Conservation (phyloP, 2,888 invertebrate species). For the Scaptodrosophila latifasciaeformis region DNA sequence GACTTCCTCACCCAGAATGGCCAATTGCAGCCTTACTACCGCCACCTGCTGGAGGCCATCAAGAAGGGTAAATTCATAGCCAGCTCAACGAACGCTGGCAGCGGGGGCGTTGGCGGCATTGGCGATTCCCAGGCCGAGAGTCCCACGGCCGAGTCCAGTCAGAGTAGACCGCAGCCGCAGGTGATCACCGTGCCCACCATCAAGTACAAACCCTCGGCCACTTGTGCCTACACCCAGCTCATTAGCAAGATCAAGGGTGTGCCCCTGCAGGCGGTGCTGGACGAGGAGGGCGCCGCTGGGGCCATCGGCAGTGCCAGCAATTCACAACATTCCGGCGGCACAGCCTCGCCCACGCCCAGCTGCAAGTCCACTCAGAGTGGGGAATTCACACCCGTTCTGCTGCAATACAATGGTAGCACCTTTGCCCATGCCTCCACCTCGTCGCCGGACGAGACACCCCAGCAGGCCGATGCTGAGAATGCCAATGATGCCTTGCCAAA, state of each 20-base stretch:
- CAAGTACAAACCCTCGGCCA: constrained; percentile 87
- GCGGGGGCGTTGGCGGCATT: too few species aligned
- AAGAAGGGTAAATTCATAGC: constrained; percentile 80
- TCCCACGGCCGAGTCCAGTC: constrained; percentile 9
- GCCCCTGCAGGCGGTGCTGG: constrained; percentile 68
- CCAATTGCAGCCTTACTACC: constrained; percentile 90
- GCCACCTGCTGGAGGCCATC: constrained; percentile 82
- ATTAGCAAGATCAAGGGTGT: constrained; percentile 89
- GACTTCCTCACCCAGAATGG: constrained; percentile 93
- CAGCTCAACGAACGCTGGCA: constrained; percentile 40
- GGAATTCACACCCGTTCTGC: constrained; percentile 68
- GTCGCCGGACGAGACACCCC: too few species aligned
- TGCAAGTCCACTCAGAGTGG: constrained; percentile 38
- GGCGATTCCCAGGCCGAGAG: too few species aligned
- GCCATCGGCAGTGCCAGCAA: constrained; percentile 23
- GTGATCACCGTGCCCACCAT: constrained; percentile 78
- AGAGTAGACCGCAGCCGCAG: constrained; percentile 39
- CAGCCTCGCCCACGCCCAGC: constrained; percentile 50
- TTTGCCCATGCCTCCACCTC: constrained; percentile 60
- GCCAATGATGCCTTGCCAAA: constrained; percentile 45
- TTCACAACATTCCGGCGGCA: constrained; percentile 51
- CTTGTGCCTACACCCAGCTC: constrained; percentile 91
- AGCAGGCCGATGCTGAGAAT: constrained; percentile 23
- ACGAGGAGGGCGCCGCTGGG: too few species aligned
- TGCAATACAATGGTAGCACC: constrained; percentile 70